phyloP scores from a whole-genome alignment of 2,113 vertebrate species.

The Anguilla rostrata region DNA sequence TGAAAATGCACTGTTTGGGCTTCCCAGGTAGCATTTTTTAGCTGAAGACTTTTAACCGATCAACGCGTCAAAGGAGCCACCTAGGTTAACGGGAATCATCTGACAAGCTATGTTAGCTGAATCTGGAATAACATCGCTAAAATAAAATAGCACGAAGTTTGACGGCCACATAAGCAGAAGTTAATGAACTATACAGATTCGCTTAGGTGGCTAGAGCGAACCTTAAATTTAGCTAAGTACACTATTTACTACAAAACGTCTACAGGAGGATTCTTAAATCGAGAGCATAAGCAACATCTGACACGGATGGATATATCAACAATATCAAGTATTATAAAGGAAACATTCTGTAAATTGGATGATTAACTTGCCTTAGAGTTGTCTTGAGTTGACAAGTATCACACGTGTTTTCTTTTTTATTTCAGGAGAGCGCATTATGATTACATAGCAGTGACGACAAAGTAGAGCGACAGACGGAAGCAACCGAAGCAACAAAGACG shows the following conservation, averaged over 20 bases:
- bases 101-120: too few species aligned
- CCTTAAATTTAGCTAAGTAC: not conserved
- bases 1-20: too few species aligned
- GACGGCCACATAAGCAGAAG: too few species aligned
- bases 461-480: not conserved
- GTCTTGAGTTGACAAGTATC: not conserved
- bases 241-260: not conserved
- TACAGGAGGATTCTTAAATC: not conserved
- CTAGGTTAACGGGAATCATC: too few species aligned
- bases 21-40: too few species aligned
- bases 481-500: not conserved
- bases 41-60: too few species aligned
- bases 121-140: too few species aligned
- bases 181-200: too few species aligned
- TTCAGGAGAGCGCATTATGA: not conserved
- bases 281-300: too few species aligned
- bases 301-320: not conserved
- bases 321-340: not conserved
- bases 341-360: not conserved
- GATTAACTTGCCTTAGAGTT: not conserved
- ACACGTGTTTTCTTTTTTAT: slow-evolving; percentile 12
- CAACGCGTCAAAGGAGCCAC: too few species aligned
- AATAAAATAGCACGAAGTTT: too few species aligned
- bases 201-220: not conserved
- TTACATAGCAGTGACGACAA: slow-evolving; percentile 10